phyloP scores from a whole-genome alignment of 2,113 vertebrate genomes.

The Hepsetus odoe region DNA sequence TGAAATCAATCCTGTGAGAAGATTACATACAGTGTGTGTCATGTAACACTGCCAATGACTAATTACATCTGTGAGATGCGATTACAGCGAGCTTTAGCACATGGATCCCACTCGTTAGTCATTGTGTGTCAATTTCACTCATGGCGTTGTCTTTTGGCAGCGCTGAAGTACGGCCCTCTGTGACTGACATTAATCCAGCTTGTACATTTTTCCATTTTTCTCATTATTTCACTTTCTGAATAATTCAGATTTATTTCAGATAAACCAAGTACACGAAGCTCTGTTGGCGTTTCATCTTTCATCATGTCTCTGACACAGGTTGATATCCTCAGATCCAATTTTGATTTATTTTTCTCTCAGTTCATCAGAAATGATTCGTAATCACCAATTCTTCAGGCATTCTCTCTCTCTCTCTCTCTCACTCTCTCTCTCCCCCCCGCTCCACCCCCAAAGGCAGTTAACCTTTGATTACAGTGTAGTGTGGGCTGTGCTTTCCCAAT shows the following conservation, averaged over 20 bases:
- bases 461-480: slow-evolving; percentile 23
- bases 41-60: slow-evolving; percentile 76
- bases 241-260: slow-evolving; percentile 48
- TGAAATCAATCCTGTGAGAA: slow-evolving; percentile 69
- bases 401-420: neutral
- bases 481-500: neutral
- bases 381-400: neutral
- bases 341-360: slow-evolving; percentile 40
- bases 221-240: slow-evolving; percentile 31
- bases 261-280: neutral
- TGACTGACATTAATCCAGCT: slow-evolving; percentile 46
- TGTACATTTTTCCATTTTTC: slow-evolving; percentile 33
- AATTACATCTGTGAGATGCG: slow-evolving; percentile 81
- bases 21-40: slow-evolving; percentile 76
- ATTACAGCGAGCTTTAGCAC: slow-evolving; percentile 76
- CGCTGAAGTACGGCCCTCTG: slow-evolving; percentile 30
- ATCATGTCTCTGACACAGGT: slow-evolving; percentile 19
- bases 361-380: slow-evolving; percentile 33
- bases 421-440: neutral
- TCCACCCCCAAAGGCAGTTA: slow-evolving; percentile 4
- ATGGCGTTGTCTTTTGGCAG: slow-evolving; percentile 34
- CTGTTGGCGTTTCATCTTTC: slow-evolving; percentile 34
- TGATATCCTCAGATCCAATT: slow-evolving; percentile 39
- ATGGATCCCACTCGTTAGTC: slow-evolving; percentile 60
- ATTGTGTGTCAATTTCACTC: slow-evolving; percentile 44